Base-by-base conservation (phyloP, 2,113 vertebrate genomes). In the Merops nubicus region DNA sequence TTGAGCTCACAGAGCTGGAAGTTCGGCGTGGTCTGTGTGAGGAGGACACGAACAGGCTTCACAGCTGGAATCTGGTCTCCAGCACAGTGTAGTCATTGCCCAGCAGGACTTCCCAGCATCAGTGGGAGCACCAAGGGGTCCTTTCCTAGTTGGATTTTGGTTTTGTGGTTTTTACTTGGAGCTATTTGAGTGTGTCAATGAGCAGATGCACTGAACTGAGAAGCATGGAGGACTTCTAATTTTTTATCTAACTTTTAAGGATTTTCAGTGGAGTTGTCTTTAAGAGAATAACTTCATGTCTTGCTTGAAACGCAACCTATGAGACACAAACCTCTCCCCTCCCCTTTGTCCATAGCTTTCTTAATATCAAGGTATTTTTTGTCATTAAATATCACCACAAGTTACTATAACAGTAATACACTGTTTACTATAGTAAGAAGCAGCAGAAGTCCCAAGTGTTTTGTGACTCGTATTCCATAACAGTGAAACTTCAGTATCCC, bases 21-120 rank as follows among this genome's bases (percentile, higher is more conserved):
- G 14, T 73, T 60, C 29, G 1, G 1, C 4, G 0, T n/a, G 29
- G 14, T 48, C n/a, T 59, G n/a, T 2, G 4, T 28, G 40, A 12
- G 70, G 36, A 65, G 43, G 53, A 42, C 2, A 6, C 1, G 3
- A 51, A 23, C 8, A 36, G 70, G 53, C 40, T 68, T 69, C 34
- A 6, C 53, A 31, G 1, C 16, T n/a, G n/a, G 12, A 33, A 25
- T 36, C 70, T 62, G 59, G 19, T 40, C 15, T 88, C 40, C 16
- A 6, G 40, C 4, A 0, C 25, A 7, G 16, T 5, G 31, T 14
- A 42, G 56, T 43, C 4, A 0, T 54, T 75, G 34, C 38, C 57
- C 0, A 1, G 70, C 70, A 48, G 70, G 33, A 59, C 14, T 51
- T 81, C 20, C 22, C 15, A 33, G 56, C 29, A 4, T 29, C 60